Conservation (phyloP, 2,888 invertebrate genomes). For the Anthophora plumipes region DNA sequence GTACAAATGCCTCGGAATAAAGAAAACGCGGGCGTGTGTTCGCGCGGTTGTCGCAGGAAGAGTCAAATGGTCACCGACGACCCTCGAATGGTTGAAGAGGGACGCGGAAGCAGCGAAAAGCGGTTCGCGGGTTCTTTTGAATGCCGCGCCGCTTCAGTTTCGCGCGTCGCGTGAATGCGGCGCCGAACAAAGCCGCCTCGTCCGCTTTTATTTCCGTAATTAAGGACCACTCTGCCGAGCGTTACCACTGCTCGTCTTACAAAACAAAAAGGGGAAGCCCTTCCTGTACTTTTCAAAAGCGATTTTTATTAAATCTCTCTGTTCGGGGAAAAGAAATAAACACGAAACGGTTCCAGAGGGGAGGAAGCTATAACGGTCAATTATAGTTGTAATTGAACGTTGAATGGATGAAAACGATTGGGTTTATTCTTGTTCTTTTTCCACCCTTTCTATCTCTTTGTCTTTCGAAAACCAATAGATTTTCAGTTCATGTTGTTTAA, state of each 20-base stretch:
- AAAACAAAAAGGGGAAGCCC: neutral
- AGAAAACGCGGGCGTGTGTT: slow-evolving; percentile 24
- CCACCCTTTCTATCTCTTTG: no score
- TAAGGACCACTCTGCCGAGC: slow-evolving; percentile 39
- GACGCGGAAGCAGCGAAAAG: slow-evolving; percentile 28
- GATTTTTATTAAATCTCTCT: no score
- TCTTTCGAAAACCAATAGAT: no score
- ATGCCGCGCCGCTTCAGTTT: slow-evolving; percentile 27
- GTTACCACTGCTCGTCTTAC: slow-evolving; percentile 8
- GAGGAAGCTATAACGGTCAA: no score
- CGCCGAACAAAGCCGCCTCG: slow-evolving; percentile 38
- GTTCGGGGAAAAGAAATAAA: no score
- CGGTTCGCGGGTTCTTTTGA: slow-evolving; percentile 25
- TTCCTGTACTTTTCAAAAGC: no score
- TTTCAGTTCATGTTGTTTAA: no score
- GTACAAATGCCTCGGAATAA: slow-evolving; percentile 27
- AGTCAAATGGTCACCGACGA: slow-evolving; percentile 45
- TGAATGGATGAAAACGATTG: no score
- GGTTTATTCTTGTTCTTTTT: no score
- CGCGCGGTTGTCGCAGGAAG: neutral
- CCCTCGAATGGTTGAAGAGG: slow-evolving; percentile 34
- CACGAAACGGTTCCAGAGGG: no score
- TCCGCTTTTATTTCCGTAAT: slow-evolving; percentile 50
- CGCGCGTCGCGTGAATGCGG: slow-evolving; percentile 40
- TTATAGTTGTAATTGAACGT: no score